Conservation (phyloP, 2,113 vertebrate species). For the Mesocricetus auratus region DNA sequence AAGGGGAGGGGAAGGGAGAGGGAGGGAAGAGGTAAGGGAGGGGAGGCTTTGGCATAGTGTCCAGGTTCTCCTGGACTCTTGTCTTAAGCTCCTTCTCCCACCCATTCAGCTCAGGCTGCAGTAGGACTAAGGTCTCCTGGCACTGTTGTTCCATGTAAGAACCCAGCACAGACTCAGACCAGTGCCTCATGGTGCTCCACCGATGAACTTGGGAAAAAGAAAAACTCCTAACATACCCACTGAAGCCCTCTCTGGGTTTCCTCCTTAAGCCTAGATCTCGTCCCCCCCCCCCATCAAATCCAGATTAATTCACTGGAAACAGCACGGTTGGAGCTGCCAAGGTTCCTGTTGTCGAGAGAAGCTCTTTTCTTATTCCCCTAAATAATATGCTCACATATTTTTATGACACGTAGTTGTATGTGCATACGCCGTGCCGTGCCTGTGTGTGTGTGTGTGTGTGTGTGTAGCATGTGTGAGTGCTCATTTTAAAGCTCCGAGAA, state of each 20-base stretch:
- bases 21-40: not conserved
- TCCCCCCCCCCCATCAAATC: not conserved
- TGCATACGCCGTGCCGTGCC: too few species aligned
- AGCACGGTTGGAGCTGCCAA: not conserved
- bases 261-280: slow-evolving; percentile 30
- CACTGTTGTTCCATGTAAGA: not conserved
- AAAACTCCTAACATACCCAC: not conserved
- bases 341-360: not conserved
- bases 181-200: not conserved
- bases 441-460: not conserved
- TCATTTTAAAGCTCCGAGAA: slow-evolving; percentile 61
- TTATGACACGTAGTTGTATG: not conserved
- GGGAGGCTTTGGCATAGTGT: not conserved
- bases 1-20: accelerated
- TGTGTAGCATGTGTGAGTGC: not conserved
- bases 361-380: not conserved
- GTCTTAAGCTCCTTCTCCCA: not conserved
- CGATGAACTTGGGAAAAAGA: not conserved
- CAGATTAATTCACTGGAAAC: not conserved
- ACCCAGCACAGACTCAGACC: too few species aligned
- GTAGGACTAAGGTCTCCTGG: not conserved
- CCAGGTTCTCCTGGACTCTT: not conserved
- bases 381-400: not conserved
- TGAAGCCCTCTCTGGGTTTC: not conserved
- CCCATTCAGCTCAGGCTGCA: not conserved